These are phyloP conservation scores for Malurus melanocephalus DNA, from an alignment of 2,113 vertebrate species.

Conservation along the genomic window DNA sequence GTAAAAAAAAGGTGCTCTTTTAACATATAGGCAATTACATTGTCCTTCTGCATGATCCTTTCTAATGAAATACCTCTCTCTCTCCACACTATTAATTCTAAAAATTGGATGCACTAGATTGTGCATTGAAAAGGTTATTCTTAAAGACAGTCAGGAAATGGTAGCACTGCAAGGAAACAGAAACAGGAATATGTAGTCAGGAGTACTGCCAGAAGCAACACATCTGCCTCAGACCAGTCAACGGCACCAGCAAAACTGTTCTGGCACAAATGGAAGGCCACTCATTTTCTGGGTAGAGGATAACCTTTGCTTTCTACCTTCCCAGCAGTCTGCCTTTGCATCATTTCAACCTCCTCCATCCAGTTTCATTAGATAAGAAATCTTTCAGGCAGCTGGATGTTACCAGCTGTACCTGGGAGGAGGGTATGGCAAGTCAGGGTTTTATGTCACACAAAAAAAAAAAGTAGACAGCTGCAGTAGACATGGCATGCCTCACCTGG, in stretches of 20 bases:
- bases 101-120: background rate
- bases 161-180: background rate
- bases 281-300: background rate
- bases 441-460: background rate
- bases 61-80: background rate
- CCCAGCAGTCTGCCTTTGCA: background rate
- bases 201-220: background rate
- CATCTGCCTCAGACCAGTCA: background rate
- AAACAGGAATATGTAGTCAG: background rate
- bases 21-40: background rate
- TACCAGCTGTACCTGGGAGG: background rate
- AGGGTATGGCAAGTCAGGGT: background rate
- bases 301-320: background rate
- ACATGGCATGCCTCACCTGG: background rate
- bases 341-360: background rate
- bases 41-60: background rate
- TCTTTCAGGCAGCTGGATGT: background rate
- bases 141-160: background rate
- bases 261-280: background rate
- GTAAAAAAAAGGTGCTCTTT: background rate
- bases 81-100: background rate
- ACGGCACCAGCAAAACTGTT: background rate
- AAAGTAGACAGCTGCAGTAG: background rate
- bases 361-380: background rate
- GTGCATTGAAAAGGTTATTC: background rate